Base-by-base conservation (phyloP, 37 sponge, comb jelly and placozoan species). In the Cliona cf. orientalis region DNA sequence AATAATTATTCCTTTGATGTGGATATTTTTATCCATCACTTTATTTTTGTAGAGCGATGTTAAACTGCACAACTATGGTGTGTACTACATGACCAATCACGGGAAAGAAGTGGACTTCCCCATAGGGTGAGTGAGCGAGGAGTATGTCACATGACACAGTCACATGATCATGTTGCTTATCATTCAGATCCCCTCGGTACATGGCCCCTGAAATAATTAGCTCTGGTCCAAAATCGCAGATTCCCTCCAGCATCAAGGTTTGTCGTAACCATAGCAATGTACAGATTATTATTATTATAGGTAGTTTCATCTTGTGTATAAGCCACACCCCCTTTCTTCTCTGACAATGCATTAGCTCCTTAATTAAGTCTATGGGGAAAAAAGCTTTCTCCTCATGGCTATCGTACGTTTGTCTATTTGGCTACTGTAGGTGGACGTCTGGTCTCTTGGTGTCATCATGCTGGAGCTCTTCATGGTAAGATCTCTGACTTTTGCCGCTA, bases 41-140 rank as follows among this genome's bases (percentile, higher is more conserved):
- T n/a, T n/a, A n/a, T n/a, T 29, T 67, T 19, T 67, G 28, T 75
- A 96, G 91, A 96, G 99, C 14, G 46, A 69, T 1, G 85, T 89
- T 23, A 99, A 99, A 64, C 69, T 99, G 40, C 77, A 76, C 44
- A 89, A 96, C 70, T 92, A 83, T 82, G 96, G 93, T 12, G 55
- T 99, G 42, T 96, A 92, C 57, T 75, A 92, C 80, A 84, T 96
- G 78, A 96, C 96, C 19, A 67, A 82, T 0, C 39, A 74, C 44
- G 96, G 99, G 19, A 85, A 71, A 64, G 83, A 76, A 14, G 95
- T 96, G 31, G 69, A 66, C 42, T 99, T 96, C 58, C 93, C 95
- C 35, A 89, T 96, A 63, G 95, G 93, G 92, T 94, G 58, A 64
- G 69, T 75, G 3, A 21, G 4, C 66, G 5, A 31, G 66, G 2